A percentile compares a stretch with the other conserved stretches of the same genome.
Conservation (phyloP, 2,113 vertebrate species). For the Amphiprion ocellaris region DNA sequence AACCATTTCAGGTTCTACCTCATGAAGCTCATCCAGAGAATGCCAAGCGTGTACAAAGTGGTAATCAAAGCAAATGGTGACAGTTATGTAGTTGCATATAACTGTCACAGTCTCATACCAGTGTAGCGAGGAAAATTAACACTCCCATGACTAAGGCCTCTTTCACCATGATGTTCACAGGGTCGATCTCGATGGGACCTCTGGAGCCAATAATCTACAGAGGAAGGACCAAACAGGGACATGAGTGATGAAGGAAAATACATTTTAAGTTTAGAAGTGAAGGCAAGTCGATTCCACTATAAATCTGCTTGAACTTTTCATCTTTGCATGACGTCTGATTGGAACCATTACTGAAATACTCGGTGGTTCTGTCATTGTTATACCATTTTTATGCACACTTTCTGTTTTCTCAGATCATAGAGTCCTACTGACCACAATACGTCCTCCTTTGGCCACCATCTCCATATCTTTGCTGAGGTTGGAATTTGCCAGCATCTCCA, state of each 20-base stretch:
- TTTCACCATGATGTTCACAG: conserved; percentile 91
- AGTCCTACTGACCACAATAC: conserved; percentile 87
- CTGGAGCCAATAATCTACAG: conserved; percentile 90
- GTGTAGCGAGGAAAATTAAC: conserved; percentile 79
- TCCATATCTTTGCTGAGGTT: conserved; percentile 92
- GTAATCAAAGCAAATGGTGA: no score
- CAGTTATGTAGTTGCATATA: neutral
- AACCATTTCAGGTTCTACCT: no score
- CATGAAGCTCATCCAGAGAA: no score
- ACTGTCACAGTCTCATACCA: conserved; percentile 80
- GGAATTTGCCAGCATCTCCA: conserved; percentile 95
- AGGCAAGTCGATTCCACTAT: neutral
- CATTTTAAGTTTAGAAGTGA: neutral
- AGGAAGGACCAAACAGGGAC: neutral
- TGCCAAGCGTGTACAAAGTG: no score
- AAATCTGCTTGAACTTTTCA: neutral
- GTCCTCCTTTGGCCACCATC: conserved; percentile 85
- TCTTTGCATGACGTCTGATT: no score
- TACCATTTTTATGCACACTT: neutral
- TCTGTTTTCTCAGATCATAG: neutral
- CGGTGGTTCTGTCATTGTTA: no score
- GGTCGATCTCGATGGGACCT: conserved; percentile 91
- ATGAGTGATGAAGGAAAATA: neutral
- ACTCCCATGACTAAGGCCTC: conserved; percentile 91
- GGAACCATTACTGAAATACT: no score